Evolutionary conservation across 2,113 vertebrate species (phyloP).

Genomic region (Engraulis encrasicolus): DNA sequence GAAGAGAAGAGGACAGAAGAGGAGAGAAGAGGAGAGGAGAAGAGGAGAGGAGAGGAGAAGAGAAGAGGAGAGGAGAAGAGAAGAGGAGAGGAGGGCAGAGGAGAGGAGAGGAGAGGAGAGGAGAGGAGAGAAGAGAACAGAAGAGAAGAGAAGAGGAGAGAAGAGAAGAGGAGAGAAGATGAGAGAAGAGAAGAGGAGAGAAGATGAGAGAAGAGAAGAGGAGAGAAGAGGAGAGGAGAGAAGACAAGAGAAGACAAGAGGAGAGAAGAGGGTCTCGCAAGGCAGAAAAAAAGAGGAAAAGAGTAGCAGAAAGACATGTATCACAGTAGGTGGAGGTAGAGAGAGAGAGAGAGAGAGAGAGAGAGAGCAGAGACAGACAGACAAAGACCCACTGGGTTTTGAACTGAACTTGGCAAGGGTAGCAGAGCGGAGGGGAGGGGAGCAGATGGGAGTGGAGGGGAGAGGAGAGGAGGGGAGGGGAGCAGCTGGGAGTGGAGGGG

Average conservation of each 20-base stretch:
- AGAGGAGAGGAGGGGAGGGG: no score
- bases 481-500: no score
- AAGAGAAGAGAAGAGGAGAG: not conserved
- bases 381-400: slow-evolving; percentile 39
- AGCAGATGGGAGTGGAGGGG: no score
- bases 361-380: no score
- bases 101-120: not conserved
- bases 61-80: slow-evolving; percentile 61
- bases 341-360: not conserved
- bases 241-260: not conserved
- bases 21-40: slow-evolving; percentile 64
- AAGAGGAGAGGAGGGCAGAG: slow-evolving; percentile 58
- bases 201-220: not conserved
- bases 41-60: not conserved
- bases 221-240: slow-evolving; percentile 8
- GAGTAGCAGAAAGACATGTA: not conserved
- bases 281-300: slow-evolving; percentile 8
- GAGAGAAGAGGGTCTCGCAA: slow-evolving; percentile 4
- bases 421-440: no score
- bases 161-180: slow-evolving; percentile 60
- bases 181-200: slow-evolving; percentile 70
- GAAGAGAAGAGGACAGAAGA: no score
- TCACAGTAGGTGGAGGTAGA: slow-evolving; percentile 12
- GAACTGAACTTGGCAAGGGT: slow-evolving; percentile 31
- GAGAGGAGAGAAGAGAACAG: no score